These are phyloP conservation scores for Rostratula benghalensis DNA, from an alignment of 2,113 vertebrate species.

Conservation along the genomic window DNA sequence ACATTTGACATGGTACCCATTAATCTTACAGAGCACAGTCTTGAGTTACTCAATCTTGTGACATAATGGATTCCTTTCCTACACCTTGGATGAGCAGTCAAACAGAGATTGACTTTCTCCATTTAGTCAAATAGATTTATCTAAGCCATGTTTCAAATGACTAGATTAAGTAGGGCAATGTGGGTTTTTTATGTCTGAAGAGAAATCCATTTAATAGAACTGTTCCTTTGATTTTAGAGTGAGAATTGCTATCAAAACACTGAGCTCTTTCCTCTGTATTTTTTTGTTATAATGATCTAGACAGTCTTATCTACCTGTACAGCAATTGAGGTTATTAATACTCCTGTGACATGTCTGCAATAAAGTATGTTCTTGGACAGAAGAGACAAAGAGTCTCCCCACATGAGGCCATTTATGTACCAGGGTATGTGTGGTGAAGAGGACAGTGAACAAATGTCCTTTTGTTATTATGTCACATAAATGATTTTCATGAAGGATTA, in stretches of 20 bases:
- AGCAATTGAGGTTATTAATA: constrained; percentile 52
- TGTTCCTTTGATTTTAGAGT: constrained; percentile 57
- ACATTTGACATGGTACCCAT: constrained; percentile 27
- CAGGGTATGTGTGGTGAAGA: background rate
- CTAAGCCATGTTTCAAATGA: constrained; percentile 56
- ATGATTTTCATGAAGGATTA: constrained; percentile 60
- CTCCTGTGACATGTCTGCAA: constrained; percentile 14
- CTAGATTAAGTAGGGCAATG: constrained; percentile 59
- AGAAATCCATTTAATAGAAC: constrained; percentile 47
- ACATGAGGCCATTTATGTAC: constrained; percentile 40
- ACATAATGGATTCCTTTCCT: constrained; percentile 61
- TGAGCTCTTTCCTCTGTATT: background rate
- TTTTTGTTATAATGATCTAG: constrained; percentile 55
- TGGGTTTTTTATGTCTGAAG: constrained; percentile 37
- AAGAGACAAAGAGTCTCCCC: constrained; percentile 29
- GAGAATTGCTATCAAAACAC: constrained; percentile 46
- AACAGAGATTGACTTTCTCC: constrained; percentile 32
- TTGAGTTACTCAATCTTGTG: constrained; percentile 46
- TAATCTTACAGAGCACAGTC: constrained; percentile 47
- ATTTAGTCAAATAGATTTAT: constrained; percentile 69
- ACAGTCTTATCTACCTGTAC: constrained; percentile 55
- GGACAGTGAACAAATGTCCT: constrained; percentile 55
- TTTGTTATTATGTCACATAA: constrained; percentile 54
- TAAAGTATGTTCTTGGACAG: constrained; percentile 40
- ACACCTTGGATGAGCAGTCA: constrained; percentile 64